Conservation (phyloP, 92 coral and sea anemone species). For the Phenganax stokvisi region DNA sequence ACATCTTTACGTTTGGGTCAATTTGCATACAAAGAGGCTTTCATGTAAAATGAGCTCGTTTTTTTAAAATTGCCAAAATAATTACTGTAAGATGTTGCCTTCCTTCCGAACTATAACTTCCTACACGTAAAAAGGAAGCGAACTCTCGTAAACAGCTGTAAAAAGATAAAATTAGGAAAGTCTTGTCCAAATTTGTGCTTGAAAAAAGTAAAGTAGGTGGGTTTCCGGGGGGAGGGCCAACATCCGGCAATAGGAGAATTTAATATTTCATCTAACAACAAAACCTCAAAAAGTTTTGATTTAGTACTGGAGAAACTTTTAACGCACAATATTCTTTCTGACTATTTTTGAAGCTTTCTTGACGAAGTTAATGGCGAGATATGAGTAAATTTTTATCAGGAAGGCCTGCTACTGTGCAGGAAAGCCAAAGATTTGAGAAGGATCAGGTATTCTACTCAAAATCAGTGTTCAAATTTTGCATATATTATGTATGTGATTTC, state of each 20-base stretch:
- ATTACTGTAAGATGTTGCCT: neutral
- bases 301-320: neutral
- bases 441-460: conserved; percentile 59
- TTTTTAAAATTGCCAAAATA: no score
- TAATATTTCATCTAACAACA: neutral
- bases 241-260: no score
- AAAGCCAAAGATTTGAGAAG: conserved; percentile 78
- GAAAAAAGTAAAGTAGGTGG: neutral
- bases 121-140: neutral
- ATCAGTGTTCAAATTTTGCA: neutral
- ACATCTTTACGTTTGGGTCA: no score
- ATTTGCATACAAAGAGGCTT: no score
- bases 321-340: neutral
- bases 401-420: conserved; percentile 63
- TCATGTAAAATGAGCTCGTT: no score
- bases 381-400: conserved; percentile 42
- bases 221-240: no score
- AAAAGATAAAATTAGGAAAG: neutral
- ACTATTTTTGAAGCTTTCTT: neutral
- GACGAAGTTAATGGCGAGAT: neutral
- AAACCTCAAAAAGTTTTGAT: neutral
- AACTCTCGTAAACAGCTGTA: neutral
- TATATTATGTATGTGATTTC: neutral
- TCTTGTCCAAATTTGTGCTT: neutral
- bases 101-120: neutral